Percentiles rank a stretch among this genome's conserved stretches.
phyloP scores from a whole-genome alignment of 2,888 invertebrate genomes.

The Cosmia pyralina region DNA sequence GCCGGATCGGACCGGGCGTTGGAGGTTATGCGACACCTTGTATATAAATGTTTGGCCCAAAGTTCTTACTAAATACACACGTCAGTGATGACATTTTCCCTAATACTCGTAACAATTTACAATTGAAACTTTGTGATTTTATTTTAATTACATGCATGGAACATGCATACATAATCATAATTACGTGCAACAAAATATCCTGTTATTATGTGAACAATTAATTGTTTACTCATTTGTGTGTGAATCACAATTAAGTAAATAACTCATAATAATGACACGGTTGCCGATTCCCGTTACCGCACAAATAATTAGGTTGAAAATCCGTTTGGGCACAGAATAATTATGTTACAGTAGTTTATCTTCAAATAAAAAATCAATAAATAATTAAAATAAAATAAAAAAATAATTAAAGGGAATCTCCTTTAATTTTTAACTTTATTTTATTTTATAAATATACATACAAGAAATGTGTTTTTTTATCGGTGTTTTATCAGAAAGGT shows the following conservation, averaged over 20 bases:
- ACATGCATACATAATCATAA: no score
- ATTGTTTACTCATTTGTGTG: constrained; percentile 23
- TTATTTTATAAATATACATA: no score
- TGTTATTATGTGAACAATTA: constrained; percentile 13
- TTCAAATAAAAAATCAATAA: no score
- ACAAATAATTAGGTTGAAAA: constrained; percentile 12
- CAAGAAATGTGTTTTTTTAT: no score
- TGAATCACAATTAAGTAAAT: constrained; percentile 20
- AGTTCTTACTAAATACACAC: background rate
- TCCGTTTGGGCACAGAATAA: background rate
- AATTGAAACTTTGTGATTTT: background rate
- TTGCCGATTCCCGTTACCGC: background rate
- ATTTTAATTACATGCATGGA: background rate
- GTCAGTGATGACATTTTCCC: background rate
- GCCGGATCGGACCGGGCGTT: no score
- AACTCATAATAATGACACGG: constrained; percentile 7
- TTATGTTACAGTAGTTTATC: no score
- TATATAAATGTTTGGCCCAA: background rate
- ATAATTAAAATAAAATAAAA: background rate
- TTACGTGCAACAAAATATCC: constrained; percentile 13
- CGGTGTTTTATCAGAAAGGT: no score
- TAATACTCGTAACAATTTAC: background rate
- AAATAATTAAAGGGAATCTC: no score
- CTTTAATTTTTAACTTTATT: no score
- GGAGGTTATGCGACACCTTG: no score